phyloP scores from a whole-genome alignment of 2,797 vertebrate genomes.

The Pelochelys cantorii region DNA sequence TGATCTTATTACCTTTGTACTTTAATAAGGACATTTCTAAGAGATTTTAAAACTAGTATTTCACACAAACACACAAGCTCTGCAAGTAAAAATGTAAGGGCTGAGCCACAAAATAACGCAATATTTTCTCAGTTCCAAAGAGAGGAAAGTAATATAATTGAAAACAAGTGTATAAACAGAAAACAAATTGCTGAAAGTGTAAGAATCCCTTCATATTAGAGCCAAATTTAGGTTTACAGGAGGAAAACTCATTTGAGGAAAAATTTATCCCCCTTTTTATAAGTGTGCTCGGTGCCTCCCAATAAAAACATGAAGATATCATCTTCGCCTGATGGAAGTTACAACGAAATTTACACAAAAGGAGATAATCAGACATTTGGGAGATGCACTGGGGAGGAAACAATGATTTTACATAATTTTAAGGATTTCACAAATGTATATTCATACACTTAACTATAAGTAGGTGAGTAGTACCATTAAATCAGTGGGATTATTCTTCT shows the following conservation, averaged over 20 bases:
- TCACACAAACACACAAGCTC: slow-evolving; percentile 6
- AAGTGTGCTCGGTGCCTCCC: neutral
- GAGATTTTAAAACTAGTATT: neutral
- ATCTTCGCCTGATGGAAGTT: neutral
- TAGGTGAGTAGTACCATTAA: neutral
- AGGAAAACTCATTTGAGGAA: neutral
- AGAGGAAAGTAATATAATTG: slow-evolving; percentile 27
- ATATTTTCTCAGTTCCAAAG: slow-evolving; percentile 39
- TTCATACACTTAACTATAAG: neutral
- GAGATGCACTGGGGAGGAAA: neutral
- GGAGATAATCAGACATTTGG: neutral
- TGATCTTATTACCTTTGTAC: slow-evolving; percentile 17
- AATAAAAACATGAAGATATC: neutral
- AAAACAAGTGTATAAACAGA: slow-evolving; percentile 49
- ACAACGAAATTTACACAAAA: neutral
- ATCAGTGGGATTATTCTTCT: neutral
- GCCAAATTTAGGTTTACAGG: neutral
- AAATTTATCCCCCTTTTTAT: neutral
- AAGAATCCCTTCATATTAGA: neutral
- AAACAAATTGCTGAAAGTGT: slow-evolving; percentile 29
- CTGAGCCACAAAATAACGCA: slow-evolving; percentile 21
- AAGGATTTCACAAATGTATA: neutral
- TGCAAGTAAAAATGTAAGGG: slow-evolving; percentile 3
- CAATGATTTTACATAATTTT: neutral
- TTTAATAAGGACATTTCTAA: slow-evolving; percentile 21